Evolutionary conservation across 2,888 invertebrate genomes (phyloP).

Genomic region (Linhomoeus sp.): DNA sequence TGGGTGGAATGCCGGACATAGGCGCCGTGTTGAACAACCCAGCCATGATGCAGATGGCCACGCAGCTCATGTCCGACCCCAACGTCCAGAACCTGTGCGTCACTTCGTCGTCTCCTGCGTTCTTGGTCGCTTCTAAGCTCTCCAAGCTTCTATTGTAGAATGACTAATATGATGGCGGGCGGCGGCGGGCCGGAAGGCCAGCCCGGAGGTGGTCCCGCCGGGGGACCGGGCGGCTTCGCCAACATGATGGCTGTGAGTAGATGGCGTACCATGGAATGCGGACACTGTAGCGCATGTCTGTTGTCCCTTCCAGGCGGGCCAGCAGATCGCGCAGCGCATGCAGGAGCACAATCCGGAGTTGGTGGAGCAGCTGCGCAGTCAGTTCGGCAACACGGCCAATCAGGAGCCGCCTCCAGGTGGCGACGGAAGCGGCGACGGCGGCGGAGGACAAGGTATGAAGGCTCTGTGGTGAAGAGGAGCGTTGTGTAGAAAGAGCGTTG

Average conservation of each 20-base stretch:
- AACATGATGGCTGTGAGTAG: background rate
- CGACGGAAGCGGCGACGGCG: too few species aligned
- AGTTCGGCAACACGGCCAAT: slow-evolving; percentile 29
- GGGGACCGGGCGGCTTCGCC: slow-evolving; percentile 1
- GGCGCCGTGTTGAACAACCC: slow-evolving; percentile 50
- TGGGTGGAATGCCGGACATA: slow-evolving; percentile 13
- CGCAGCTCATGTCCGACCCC: slow-evolving; percentile 62
- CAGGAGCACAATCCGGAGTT: slow-evolving; percentile 59
- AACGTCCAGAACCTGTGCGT: slow-evolving; percentile 49
- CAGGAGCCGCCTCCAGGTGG: too few species aligned
- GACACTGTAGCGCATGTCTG: slow-evolving; percentile 25
- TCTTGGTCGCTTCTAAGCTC: background rate
- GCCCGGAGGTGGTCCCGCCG: slow-evolving; percentile 3
- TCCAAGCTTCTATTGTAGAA: slow-evolving; percentile 7
- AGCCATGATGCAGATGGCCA: slow-evolving; percentile 59
- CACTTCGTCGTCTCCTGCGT: background rate
- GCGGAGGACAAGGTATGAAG: too few species aligned
- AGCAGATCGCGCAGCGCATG: slow-evolving; percentile 60
- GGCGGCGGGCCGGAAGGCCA: background rate
- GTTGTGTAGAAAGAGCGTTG: too few species aligned
- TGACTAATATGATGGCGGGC: slow-evolving; percentile 15
- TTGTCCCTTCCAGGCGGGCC: slow-evolving; percentile 40
- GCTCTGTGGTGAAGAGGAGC: too few species aligned
- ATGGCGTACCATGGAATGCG: slow-evolving; percentile 34
- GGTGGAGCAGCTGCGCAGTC: slow-evolving; percentile 50